phyloP scores from a whole-genome alignment of 2,888 invertebrate genomes.

The Sinodicranocentrus sp. region DNA sequence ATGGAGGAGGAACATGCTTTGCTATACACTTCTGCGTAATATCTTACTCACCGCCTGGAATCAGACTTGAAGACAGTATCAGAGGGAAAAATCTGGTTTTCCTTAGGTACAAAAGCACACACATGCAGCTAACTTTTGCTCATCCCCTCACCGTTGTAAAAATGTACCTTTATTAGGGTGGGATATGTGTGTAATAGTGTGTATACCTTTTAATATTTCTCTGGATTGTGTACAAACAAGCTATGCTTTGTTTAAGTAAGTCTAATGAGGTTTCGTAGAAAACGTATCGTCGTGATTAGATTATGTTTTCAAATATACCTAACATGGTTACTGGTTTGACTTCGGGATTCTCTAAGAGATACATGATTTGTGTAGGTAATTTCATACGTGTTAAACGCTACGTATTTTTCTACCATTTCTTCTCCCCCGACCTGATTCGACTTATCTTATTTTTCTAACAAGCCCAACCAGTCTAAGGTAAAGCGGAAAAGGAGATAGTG shows the following conservation, averaged over 20 bases:
- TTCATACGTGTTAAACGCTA: neutral
- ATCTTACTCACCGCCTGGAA: neutral
- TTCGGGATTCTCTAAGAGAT: neutral
- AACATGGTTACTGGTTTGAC: neutral
- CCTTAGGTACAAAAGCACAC: neutral
- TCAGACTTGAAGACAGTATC: neutral
- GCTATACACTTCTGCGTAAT: neutral
- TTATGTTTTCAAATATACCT: neutral
- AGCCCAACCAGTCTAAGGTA: constrained; percentile 9
- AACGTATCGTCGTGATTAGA: constrained; percentile 14
- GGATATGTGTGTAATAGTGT: neutral
- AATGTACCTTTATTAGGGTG: constrained; percentile 8
- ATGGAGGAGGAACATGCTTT: neutral
- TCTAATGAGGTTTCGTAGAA: neutral
- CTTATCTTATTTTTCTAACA: neutral
- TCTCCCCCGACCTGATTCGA: constrained; percentile 16
- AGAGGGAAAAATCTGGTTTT: neutral
- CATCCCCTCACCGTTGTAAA: constrained; percentile 9
- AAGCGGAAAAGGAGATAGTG: neutral
- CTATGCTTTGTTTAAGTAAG: constrained; percentile 32
- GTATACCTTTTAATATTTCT: constrained; percentile 15
- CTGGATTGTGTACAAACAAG: constrained; percentile 18
- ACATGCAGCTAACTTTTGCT: neutral
- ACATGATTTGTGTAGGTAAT: neutral
- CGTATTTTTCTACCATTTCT: neutral